A percentile compares a stretch with the other conserved stretches of the same genome.
These are phyloP conservation scores for Vulpes lagopus DNA, from an alignment of 2,113 vertebrate species.

Conservation along the genomic window DNA sequence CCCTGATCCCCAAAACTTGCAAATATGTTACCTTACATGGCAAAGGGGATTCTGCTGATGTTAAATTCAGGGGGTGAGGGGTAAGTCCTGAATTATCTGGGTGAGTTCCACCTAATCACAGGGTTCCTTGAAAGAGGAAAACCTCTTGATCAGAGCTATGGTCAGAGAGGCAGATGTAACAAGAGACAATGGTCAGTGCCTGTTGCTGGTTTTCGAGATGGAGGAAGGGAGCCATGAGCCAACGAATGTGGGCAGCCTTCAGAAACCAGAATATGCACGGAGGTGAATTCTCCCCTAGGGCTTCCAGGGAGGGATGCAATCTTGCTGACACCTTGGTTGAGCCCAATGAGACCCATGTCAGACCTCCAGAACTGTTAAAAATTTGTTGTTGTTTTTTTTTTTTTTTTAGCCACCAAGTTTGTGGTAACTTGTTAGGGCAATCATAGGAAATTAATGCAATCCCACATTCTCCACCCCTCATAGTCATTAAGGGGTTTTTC, in stretches of 20 bases:
- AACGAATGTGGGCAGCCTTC: not conserved
- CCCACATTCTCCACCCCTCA: not conserved
- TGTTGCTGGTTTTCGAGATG: not conserved
- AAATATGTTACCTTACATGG: not conserved
- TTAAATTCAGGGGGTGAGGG: not conserved
- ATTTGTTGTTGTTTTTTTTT: not conserved
- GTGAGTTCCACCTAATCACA: not conserved
- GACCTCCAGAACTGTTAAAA: not conserved
- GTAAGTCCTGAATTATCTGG: not conserved
- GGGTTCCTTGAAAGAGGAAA: not conserved
- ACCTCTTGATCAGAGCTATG: too few species aligned
- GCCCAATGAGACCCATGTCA: not conserved
- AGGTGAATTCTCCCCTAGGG: not conserved
- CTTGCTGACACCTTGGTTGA: not conserved
- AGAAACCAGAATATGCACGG: not conserved
- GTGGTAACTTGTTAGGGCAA: not conserved
- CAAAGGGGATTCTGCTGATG: not conserved
- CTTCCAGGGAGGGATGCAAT: not conserved
- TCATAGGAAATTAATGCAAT: not conserved
- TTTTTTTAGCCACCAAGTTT: not conserved
- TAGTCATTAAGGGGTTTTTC: not conserved
- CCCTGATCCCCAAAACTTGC: too few species aligned
- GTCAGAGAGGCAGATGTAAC: not conserved
- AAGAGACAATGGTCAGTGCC: fast-evolving
- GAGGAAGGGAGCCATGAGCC: not conserved